Percentiles rank a stretch among this genome's conserved stretches.
phyloP scores from a whole-genome alignment of 1,140 invertebrate genomes.

The Brachionus plicatilis region DNA sequence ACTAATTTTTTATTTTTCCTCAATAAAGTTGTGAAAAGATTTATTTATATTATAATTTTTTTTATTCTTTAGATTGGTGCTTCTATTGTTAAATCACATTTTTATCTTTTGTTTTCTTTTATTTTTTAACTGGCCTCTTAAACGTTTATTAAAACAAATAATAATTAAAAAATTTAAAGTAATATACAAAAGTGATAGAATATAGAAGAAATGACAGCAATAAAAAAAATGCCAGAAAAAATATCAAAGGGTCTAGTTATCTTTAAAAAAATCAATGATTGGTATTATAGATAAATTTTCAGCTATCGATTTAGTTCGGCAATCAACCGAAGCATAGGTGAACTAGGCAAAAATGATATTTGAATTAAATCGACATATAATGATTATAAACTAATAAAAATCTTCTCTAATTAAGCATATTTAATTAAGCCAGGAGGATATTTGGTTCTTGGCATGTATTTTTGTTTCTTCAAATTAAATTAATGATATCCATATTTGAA shows the following conservation, averaged over 20 bases:
- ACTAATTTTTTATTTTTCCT: no score
- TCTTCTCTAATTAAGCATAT: slow-evolving; percentile 26
- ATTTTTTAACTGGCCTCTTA: no score
- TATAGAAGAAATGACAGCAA: no score
- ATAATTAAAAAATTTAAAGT: no score
- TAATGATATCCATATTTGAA: neutral
- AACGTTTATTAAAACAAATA: no score
- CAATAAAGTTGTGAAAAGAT: no score
- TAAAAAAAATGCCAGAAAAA: no score
- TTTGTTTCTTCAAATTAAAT: neutral
- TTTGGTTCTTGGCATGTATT: neutral
- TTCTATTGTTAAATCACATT: no score
- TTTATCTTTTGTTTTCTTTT: no score
- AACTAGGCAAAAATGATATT: neutral
- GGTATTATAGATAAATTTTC: neutral
- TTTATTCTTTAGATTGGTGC: no score
- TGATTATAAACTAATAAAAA: neutral
- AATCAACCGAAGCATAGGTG: neutral
- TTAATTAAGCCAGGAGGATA: neutral
- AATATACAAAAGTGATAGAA: no score
- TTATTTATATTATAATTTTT: no score
- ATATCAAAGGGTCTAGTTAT: neutral
- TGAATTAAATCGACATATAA: neutral
- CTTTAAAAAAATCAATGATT: neutral
- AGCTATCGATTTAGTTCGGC: neutral